These are phyloP conservation scores for Gnatocerus cornutus DNA, from an alignment of 2,888 invertebrate genomes.

Conservation along the genomic window DNA sequence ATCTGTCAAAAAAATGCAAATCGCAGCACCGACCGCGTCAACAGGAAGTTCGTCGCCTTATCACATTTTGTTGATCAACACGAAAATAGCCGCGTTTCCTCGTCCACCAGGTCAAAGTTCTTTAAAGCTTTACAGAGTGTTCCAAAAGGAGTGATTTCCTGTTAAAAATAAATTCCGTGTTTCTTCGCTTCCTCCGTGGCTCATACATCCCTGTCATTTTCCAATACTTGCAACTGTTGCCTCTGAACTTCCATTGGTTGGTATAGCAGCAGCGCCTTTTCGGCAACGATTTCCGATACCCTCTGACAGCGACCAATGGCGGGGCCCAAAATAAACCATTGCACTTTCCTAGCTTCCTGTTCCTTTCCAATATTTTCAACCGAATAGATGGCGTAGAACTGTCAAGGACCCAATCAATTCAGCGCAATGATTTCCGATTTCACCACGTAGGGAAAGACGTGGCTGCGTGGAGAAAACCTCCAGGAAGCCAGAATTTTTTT, in stretches of 20 bases:
- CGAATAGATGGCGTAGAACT: slow-evolving; percentile 53
- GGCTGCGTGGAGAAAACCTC: too few relatives aligned
- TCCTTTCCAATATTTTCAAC: slow-evolving; percentile 65
- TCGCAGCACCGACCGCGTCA: too few relatives aligned
- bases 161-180: background rate
- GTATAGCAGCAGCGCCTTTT: slow-evolving; percentile 56
- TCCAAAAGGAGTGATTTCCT: background rate
- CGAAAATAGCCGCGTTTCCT: background rate
- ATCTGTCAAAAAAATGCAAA: too few relatives aligned
- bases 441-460: too few relatives aligned
- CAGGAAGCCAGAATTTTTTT: too few relatives aligned
- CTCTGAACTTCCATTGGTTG: slow-evolving; percentile 51
- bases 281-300: slow-evolving; percentile 64
- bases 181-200: slow-evolving; percentile 1
- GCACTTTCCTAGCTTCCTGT: slow-evolving; percentile 58
- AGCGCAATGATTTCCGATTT: slow-evolving; percentile 58
- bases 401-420: slow-evolving; percentile 34
- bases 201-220: slow-evolving; percentile 60
- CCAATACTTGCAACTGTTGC: slow-evolving; percentile 56
- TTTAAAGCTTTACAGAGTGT: background rate
- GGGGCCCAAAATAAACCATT: slow-evolving; percentile 56
- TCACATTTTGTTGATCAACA: too few relatives aligned
- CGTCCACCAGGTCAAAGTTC: too few relatives aligned
- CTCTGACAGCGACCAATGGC: slow-evolving; percentile 23
- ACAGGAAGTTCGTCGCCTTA: too few relatives aligned